phyloP scores from a whole-genome alignment of 2,797 vertebrate genomes.

The Hemibagrus guttatus region DNA sequence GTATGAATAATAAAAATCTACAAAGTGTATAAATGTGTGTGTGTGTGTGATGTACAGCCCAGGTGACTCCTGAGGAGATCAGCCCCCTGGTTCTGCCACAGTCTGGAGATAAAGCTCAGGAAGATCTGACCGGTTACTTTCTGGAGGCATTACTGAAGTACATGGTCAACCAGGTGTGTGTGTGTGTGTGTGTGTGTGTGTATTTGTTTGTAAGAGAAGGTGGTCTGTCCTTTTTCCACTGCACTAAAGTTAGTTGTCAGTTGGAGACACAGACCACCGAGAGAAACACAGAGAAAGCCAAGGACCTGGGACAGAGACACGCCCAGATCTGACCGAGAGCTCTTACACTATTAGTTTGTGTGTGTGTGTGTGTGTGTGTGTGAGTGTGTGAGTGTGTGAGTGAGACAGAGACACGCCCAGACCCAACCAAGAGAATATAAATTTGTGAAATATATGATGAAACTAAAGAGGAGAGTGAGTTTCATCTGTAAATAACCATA shows the following conservation, averaged over 20 bases:
- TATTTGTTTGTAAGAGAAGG: constrained; percentile 40
- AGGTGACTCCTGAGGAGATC: constrained; percentile 97
- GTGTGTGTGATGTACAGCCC: constrained; percentile 75
- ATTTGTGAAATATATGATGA: neutral
- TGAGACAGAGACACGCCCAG: too few relatives aligned
- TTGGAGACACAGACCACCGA: constrained; percentile 76
- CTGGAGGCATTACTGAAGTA: constrained; percentile 98
- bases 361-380: neutral
- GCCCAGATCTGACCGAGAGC: constrained; percentile 38
- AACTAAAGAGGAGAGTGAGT: neutral
- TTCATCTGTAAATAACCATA: too few relatives aligned
- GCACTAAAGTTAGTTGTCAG: constrained; percentile 69
- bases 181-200: constrained; percentile 21
- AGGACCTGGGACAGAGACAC: constrained; percentile 69
- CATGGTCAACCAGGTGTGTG: constrained; percentile 97
- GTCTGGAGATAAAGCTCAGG: constrained; percentile 98
- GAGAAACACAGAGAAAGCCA: constrained; percentile 80
- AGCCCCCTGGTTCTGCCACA: constrained; percentile 95
- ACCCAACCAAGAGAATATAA: neutral
- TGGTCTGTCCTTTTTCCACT: constrained; percentile 72
- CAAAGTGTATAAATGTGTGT: neutral
- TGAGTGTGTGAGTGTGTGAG: neutral
- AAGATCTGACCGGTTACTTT: constrained; percentile 97
- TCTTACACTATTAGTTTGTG: constrained; percentile 4
- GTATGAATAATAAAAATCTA: neutral